Percentiles rank a stretch among this genome's conserved stretches.
phyloP scores from a whole-genome alignment of 2,797 vertebrate species.

The Chaetodon trifasciatus region DNA sequence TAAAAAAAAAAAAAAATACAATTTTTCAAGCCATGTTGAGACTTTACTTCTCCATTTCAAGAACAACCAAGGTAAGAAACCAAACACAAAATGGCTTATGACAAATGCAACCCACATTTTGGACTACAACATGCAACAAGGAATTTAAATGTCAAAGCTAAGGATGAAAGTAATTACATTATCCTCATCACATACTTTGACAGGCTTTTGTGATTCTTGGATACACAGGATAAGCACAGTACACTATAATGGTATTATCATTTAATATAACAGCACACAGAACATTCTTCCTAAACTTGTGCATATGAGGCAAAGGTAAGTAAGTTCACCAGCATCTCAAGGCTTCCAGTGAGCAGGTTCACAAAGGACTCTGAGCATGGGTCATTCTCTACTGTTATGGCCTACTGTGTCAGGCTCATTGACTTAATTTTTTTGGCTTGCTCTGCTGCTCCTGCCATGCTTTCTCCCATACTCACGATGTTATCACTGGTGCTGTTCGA shows the following conservation, averaged over 20 bases:
- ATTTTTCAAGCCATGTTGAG: constrained; percentile 13
- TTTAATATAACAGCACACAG: background rate
- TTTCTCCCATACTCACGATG: constrained; percentile 59
- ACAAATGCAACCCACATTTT: background rate
- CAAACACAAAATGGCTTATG: background rate
- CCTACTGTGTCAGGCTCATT: constrained; percentile 51
- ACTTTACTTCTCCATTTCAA: constrained; percentile 17
- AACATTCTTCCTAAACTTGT: background rate
- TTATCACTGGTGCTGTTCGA: constrained; percentile 57
- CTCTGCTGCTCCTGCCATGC: constrained; percentile 39
- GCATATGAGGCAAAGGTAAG: background rate
- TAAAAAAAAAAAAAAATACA: constrained; percentile 51
- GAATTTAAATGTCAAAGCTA: background rate
- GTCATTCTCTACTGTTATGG: constrained; percentile 37
- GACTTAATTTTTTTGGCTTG: constrained; percentile 63
- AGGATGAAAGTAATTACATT: background rate
- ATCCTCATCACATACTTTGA: background rate
- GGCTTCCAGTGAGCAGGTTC: constrained; percentile 21
- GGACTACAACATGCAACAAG: background rate
- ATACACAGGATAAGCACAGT: background rate
- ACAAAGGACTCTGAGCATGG: constrained; percentile 15
- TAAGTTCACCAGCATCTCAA: constrained; percentile 10
- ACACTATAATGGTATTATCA: background rate
- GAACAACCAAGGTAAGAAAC: background rate
- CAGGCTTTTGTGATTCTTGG: background rate